These are phyloP conservation scores for Trachymyrmex septentrionalis DNA, from an alignment of 1,140 invertebrate genomes.

Conservation along the genomic window DNA sequence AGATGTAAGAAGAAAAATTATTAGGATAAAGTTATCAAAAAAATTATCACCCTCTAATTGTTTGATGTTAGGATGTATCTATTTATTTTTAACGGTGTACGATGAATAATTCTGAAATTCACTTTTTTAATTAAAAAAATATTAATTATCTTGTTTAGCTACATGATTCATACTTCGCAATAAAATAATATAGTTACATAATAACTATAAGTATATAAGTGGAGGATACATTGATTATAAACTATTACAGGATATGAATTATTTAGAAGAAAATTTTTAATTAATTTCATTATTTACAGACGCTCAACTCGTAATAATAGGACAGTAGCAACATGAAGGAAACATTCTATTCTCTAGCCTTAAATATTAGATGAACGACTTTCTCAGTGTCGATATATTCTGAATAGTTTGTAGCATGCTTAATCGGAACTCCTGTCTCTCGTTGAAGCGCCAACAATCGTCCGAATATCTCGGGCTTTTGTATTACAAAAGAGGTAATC, in stretches of 20 bases:
- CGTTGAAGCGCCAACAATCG: slow-evolving; percentile 7
- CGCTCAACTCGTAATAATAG: background rate
- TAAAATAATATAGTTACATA: background rate
- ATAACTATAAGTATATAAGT: background rate
- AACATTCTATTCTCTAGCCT: background rate
- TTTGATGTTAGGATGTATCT: background rate
- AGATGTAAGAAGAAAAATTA: background rate
- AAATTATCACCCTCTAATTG: background rate
- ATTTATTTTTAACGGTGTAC: background rate
- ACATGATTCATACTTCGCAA: background rate
- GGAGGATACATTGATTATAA: background rate
- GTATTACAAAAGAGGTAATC: slow-evolving; percentile 41
- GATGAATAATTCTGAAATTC: background rate
- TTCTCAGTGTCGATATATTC: background rate
- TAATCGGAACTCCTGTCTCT: background rate
- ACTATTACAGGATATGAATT: background rate
- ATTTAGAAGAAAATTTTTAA: background rate
- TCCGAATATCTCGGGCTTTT: slow-evolving; percentile 2
- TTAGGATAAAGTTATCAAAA: background rate
- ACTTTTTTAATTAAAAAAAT: background rate
- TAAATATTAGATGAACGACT: background rate
- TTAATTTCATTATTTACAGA: background rate
- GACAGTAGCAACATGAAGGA: background rate
- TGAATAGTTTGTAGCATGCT: background rate
- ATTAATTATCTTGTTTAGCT: background rate